These are phyloP conservation scores for Abscondita cerata DNA, from an alignment of 2,888 invertebrate species.

Conservation along the genomic window DNA sequence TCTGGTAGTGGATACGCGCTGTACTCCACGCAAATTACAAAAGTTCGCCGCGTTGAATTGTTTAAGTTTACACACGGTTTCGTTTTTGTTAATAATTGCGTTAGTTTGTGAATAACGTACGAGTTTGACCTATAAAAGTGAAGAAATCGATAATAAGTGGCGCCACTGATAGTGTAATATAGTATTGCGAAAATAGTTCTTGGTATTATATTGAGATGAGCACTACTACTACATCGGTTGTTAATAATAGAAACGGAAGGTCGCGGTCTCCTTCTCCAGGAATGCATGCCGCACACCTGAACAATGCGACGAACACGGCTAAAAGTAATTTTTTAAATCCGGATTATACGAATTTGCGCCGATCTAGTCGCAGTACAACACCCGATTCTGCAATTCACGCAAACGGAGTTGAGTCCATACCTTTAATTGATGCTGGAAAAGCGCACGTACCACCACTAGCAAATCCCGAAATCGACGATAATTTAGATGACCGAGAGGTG, in stretches of 20 bases:
- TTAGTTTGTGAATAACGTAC: too few species aligned
- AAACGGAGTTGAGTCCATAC: slow-evolving; percentile 15
- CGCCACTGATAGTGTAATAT: slow-evolving; percentile 1
- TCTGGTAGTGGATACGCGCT: too few species aligned
- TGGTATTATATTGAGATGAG: slow-evolving; percentile 11
- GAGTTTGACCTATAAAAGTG: not conserved
- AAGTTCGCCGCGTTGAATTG: too few species aligned
- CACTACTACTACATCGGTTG: slow-evolving; percentile 8
- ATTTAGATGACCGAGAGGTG: slow-evolving; percentile 52
- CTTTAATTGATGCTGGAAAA: slow-evolving; percentile 27
- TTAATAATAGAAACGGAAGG: slow-evolving; percentile 8
- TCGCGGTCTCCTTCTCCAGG: slow-evolving; percentile 20
- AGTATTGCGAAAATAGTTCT: not conserved
- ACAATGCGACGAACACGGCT: not conserved
- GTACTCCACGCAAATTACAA: too few species aligned
- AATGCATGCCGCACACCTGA: not conserved
- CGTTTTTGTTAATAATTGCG: too few species aligned
- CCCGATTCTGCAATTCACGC: not conserved
- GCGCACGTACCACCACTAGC: slow-evolving; percentile 55
- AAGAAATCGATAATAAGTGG: slow-evolving; percentile 14
- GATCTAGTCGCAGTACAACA: slow-evolving; percentile 10
- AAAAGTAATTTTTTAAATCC: slow-evolving; percentile 15
- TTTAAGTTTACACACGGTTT: too few species aligned
- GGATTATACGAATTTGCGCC: slow-evolving; percentile 11
- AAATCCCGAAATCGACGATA: slow-evolving; percentile 66